Evolutionary conservation across 2,113 vertebrate genomes (phyloP).

Genomic region (Tenrec ecaudatus): DNA sequence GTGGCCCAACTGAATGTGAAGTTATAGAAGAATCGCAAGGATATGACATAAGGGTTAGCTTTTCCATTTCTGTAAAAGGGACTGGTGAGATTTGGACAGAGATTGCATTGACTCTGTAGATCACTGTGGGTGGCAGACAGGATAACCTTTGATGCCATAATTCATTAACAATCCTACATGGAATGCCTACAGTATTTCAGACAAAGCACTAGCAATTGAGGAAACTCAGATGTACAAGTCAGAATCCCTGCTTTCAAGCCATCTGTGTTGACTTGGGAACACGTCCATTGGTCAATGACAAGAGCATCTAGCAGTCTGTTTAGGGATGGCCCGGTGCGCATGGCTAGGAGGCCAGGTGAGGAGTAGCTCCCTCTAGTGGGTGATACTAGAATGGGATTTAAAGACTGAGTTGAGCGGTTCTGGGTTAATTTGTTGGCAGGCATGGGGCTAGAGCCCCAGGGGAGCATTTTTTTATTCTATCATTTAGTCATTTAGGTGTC

Average conservation of each 20-base stretch:
- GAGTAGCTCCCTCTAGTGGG: not conserved
- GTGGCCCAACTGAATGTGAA: no score
- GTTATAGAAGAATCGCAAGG: no score
- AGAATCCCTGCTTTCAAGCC: not conserved
- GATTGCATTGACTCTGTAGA: not conserved
- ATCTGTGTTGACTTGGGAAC: not conserved
- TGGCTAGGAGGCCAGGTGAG: not conserved
- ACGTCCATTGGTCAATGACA: not conserved
- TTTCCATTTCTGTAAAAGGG: not conserved
- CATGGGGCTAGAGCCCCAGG: no score
- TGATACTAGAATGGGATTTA: constrained; percentile 26
- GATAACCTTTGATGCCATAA: not conserved
- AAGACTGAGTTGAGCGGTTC: no score
- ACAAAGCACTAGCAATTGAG: not conserved
- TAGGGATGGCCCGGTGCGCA: not conserved
- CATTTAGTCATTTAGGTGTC: not conserved
- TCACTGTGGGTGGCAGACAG: not conserved
- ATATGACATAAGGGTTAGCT: no score
- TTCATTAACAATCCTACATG: not conserved
- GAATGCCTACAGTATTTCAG: not conserved
- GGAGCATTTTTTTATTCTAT: not conserved
- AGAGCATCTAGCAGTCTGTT: not conserved
- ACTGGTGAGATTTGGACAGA: not conserved
- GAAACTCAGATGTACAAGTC: not conserved
- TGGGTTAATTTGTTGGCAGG: no score